A percentile compares a stretch with the other conserved stretches of the same genome.
Evolutionary conservation across 2,888 invertebrate genomes (phyloP).

Genomic region (Acanthopleura granulata): DNA sequence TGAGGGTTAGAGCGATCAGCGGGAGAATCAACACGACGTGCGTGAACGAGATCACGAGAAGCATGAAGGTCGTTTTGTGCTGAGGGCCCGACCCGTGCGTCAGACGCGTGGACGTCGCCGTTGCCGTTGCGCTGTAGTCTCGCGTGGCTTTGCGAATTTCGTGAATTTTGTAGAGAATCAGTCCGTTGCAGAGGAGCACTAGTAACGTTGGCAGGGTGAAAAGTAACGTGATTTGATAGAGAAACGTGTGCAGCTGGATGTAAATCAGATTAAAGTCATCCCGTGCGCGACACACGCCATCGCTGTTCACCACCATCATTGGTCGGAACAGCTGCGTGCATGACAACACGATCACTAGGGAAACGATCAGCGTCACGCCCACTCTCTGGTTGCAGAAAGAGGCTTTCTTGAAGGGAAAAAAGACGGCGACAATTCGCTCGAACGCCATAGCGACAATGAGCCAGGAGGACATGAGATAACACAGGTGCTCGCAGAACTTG

Average conservation of each 20-base stretch:
- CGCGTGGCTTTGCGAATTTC: slow-evolving; percentile 26
- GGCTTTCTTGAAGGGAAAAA: slow-evolving; percentile 38
- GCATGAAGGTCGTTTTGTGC: slow-evolving; percentile 51
- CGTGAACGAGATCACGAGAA: slow-evolving; percentile 47
- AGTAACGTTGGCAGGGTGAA: slow-evolving; percentile 38
- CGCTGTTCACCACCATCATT: slow-evolving; percentile 33
- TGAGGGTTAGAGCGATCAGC: slow-evolving; percentile 36
- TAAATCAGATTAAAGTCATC: slow-evolving; percentile 29
- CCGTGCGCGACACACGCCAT: slow-evolving; percentile 21
- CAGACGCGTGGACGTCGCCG: slow-evolving; percentile 33
- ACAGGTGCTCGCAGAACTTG: slow-evolving; percentile 37
- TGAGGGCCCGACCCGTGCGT: slow-evolving; percentile 27
- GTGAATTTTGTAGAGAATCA: slow-evolving; percentile 38
- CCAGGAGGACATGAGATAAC: slow-evolving; percentile 43
- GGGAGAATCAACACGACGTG: slow-evolving; percentile 47
- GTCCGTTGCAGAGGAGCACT: slow-evolving; percentile 38
- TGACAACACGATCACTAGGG: slow-evolving; percentile 34
- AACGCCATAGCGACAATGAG: slow-evolving; percentile 39
- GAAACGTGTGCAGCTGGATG: slow-evolving; percentile 39
- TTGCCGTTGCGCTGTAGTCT: slow-evolving; percentile 31
- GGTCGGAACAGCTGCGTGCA: slow-evolving; percentile 41
- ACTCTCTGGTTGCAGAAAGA: slow-evolving; percentile 31
- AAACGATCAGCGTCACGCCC: slow-evolving; percentile 34
- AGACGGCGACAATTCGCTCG: slow-evolving; percentile 39
- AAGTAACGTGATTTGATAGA: slow-evolving; percentile 41